phyloP scores from a whole-genome alignment of 2,797 vertebrate species.

The Picus viridis region DNA sequence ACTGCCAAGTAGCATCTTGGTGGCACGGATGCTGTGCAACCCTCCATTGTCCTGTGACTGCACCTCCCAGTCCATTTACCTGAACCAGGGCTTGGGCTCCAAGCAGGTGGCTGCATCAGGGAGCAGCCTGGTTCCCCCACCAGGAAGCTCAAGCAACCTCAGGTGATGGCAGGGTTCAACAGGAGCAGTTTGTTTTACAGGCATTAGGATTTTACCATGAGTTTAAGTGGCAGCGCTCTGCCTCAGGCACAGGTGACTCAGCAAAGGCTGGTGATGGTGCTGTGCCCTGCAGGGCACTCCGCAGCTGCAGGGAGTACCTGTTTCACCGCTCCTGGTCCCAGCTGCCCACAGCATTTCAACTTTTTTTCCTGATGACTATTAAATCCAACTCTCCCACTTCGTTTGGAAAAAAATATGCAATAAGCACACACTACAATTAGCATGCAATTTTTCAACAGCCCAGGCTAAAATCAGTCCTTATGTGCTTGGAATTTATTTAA shows the following conservation, averaged over 20 bases:
- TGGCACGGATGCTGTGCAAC: not conserved
- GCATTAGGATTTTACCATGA: not conserved
- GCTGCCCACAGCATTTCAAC: not conserved
- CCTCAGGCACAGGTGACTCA: accelerated
- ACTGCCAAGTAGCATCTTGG: not conserved
- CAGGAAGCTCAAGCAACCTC: not conserved
- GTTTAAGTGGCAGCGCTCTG: not conserved
- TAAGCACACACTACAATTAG: not conserved
- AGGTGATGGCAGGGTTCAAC: not conserved
- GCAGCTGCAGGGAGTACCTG: not conserved
- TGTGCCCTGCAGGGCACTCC: not conserved
- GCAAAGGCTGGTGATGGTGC: not conserved
- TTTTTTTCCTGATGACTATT: not conserved
- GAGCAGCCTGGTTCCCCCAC: not conserved
- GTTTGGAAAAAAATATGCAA: not conserved
- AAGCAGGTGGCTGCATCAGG: not conserved
- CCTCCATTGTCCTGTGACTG: not conserved
- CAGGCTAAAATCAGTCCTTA: constrained; percentile 35
- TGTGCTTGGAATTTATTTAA: constrained; percentile 46
- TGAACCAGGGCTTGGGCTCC: not conserved
- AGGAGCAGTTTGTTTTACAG: not conserved
- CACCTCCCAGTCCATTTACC: not conserved
- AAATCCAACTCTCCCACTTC: not conserved
- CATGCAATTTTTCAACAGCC: constrained; percentile 6
- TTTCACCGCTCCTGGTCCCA: not conserved